Evolutionary conservation across 2,888 invertebrate genomes (phyloP).

Genomic region (Andrena haemorrhoa): DNA sequence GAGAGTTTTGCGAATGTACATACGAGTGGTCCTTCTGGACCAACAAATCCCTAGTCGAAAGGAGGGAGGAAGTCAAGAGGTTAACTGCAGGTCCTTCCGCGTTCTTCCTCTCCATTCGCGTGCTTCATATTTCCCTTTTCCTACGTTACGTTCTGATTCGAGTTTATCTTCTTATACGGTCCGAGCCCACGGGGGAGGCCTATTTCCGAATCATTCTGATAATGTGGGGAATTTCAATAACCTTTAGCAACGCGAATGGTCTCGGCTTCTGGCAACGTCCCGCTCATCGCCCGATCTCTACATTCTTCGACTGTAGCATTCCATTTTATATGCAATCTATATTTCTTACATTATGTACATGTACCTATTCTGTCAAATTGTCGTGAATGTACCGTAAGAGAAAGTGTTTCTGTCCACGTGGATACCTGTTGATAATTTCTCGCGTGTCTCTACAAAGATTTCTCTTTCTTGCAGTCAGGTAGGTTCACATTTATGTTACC

Average conservation of each 20-base stretch:
- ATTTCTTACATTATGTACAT: too few species aligned
- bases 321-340: too few species aligned
- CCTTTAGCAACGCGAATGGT: slow-evolving; percentile 11
- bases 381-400: neutral
- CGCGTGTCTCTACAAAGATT: too few species aligned
- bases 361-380: neutral
- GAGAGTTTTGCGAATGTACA: slow-evolving; percentile 75
- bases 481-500: too few species aligned
- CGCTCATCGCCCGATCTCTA: slow-evolving; percentile 5
- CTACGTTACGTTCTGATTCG: slow-evolving; percentile 62
- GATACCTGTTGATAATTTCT: neutral
- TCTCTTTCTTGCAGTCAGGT: too few species aligned
- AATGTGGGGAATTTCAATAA: slow-evolving; percentile 51
- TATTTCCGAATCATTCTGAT: slow-evolving; percentile 45
- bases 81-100: slow-evolving; percentile 73
- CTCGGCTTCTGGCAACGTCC: neutral
- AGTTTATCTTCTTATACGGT: slow-evolving; percentile 65
- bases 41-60: slow-evolving; percentile 71
- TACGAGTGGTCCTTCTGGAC: slow-evolving; percentile 76
- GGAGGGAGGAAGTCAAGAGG: slow-evolving; percentile 70
- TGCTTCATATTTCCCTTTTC: slow-evolving; percentile 66
- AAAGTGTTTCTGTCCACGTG: neutral
- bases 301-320: neutral
- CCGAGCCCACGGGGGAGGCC: slow-evolving; percentile 12
- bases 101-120: slow-evolving; percentile 64